Evolutionary conservation across 2,113 vertebrate species (phyloP), one percentile per base, ranked within the genome.

Genomic region (Condylura cristata): DNA sequence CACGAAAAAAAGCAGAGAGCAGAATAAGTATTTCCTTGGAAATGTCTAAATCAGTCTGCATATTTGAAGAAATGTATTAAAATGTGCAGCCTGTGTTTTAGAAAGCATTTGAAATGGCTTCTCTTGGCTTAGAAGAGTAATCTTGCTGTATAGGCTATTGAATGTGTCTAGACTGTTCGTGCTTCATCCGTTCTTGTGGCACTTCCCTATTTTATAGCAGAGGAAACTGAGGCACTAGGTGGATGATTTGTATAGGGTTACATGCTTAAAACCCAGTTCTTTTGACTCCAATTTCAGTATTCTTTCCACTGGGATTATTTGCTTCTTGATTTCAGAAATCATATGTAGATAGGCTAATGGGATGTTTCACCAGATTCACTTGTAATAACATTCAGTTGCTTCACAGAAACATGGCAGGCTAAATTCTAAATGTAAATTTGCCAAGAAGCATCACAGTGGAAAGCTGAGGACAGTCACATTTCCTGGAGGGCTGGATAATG

Each of bases 11-110:
- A 81, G 93, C 89, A 78, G 90, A 97, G 87, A 95, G 51, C 95
- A 94, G 93, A 90, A 91, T 80, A 92, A 91, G 48, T 93, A 89
- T 94, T 95, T 96, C 93, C 61, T 96, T 96, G 87, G 93, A 96
- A 96, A 81, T 97, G 95, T 93, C 93, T 96, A 93, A 93, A 94
- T 97, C 86, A 96, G 83, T 81, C 93, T 95, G 94, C 92, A 53
- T 93, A 93, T 95, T 96, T 96, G 83, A 93, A 96, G 17, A 97
- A 93, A 89, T 94, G 56, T 87, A 95, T 94, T 97, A 90, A 89
- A 95, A 93, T 97, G 71, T 96, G 66, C 71, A 91, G 95, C n/a
- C 48, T 84, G 26, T 90, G 66, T 94, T 95, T 95, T 91, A 91
- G 90, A 94, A 91, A 93, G 89, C 71, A 75, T 81, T 91, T 95